A percentile compares a stretch with the other conserved stretches of the same genome.
Conservation (phyloP, 2,888 invertebrate species). For the Harpalus rubripes region DNA sequence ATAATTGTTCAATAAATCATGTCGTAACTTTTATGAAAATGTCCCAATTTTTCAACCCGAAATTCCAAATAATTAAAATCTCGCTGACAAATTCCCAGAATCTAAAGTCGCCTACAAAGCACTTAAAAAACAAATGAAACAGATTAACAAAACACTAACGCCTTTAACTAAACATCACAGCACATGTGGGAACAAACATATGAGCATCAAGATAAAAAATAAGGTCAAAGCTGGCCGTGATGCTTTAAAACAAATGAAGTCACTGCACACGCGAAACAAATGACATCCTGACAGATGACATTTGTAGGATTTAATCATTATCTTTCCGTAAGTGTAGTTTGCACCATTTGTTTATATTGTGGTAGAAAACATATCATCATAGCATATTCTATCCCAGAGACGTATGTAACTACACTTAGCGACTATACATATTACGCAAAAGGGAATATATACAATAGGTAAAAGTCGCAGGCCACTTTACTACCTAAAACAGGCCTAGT, state of each 20-base stretch:
- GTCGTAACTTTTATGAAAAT: background rate
- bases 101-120: conserved; percentile 21
- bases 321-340: background rate
- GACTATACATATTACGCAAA: too few relatives aligned
- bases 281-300: conserved; percentile 8
- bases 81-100: conserved; percentile 25
- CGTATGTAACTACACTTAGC: too few relatives aligned
- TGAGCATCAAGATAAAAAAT: conserved; percentile 44
- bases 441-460: too few relatives aligned
- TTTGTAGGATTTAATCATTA: conserved; percentile 11
- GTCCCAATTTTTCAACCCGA: conserved; percentile 11
- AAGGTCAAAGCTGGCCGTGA: conserved; percentile 36
- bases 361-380: background rate
- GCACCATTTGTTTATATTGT: background rate
- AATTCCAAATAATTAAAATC: conserved; percentile 46
- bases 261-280: conserved; percentile 35
- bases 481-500: too few relatives aligned
- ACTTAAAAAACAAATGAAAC: conserved; percentile 48
- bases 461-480: too few relatives aligned
- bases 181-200: conserved; percentile 40
- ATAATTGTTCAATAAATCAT: background rate
- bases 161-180: conserved; percentile 12
- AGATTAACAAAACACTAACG: conserved; percentile 48
- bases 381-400: too few relatives aligned
- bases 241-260: conserved; percentile 38